These are phyloP conservation scores for Nannoperca australis DNA, from an alignment of 2,797 vertebrate genomes.

Conservation along the genomic window DNA sequence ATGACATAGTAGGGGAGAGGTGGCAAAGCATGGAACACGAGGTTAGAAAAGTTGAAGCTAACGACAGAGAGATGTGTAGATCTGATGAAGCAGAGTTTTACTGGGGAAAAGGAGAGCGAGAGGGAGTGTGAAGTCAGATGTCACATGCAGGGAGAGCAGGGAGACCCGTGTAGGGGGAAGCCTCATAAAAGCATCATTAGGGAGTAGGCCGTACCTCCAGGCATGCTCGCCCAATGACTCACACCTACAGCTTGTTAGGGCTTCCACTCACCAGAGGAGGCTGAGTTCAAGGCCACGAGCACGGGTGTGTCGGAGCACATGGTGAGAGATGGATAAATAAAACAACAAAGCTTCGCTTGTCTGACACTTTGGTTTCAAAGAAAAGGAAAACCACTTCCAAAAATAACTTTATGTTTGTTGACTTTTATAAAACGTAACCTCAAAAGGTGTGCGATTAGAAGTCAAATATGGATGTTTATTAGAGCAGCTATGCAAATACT, in stretches of 20 bases:
- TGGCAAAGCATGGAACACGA: slow-evolving; percentile 17
- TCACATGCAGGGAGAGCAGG: slow-evolving; percentile 32
- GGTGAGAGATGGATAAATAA: slow-evolving; percentile 49
- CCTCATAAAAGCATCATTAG: slow-evolving; percentile 69
- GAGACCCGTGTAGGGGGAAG: slow-evolving; percentile 33
- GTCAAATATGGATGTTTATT: not conserved
- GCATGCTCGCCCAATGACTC: slow-evolving; percentile 61
- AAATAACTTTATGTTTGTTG: slow-evolving; percentile 30
- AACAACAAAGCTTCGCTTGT: slow-evolving; percentile 34
- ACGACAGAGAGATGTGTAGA: slow-evolving; percentile 34
- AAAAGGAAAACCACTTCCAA: slow-evolving; percentile 32
- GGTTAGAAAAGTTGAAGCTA: slow-evolving; percentile 25
- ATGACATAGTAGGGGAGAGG: slow-evolving; percentile 33
- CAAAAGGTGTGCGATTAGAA: not conserved
- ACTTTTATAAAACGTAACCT: not conserved
- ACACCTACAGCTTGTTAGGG: slow-evolving; percentile 59
- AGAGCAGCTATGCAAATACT: not conserved
- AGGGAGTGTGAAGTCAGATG: slow-evolving; percentile 35
- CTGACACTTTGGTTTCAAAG: slow-evolving; percentile 40
- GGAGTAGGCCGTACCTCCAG: slow-evolving; percentile 59
- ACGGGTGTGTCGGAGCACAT: slow-evolving; percentile 33
- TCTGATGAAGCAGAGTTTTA: slow-evolving; percentile 28
- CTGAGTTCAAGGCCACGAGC: slow-evolving; percentile 37
- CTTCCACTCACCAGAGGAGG: slow-evolving; percentile 47
- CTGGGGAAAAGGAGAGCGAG: slow-evolving; percentile 14